Conservation (phyloP, 2,888 invertebrate species). For the Eledona agricola region DNA sequence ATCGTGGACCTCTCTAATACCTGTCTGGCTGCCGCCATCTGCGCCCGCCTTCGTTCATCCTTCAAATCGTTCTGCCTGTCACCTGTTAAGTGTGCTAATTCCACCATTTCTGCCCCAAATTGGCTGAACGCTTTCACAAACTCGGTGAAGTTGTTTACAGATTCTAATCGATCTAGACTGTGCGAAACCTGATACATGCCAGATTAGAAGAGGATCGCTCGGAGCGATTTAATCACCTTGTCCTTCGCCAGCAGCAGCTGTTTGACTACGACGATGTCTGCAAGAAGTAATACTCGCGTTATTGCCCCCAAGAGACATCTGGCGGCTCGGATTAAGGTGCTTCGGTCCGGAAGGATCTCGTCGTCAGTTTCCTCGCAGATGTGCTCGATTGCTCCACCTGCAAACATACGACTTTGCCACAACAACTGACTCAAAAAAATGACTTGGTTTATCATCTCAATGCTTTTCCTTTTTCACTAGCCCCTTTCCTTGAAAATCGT, state of each 20-base stretch:
- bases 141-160: conserved; percentile 92
- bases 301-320: conserved; percentile 93
- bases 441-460: too few relatives aligned
- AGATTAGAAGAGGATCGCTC: conserved; percentile 2
- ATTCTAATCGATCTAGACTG: conserved; percentile 84
- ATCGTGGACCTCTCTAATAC: conserved; percentile 96
- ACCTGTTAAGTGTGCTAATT: conserved; percentile 92
- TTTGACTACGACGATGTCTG: conserved; percentile 97
- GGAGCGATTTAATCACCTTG: conserved; percentile 72
- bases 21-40: conserved; percentile 95
- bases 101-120: conserved; percentile 99
- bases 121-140: conserved; percentile 99
- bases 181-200: conserved; percentile 73
- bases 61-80: conserved; percentile 84
- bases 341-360: conserved; percentile 67
- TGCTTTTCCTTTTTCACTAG: too few relatives aligned
- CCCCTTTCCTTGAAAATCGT: too few relatives aligned
- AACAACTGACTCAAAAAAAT: too few relatives aligned
- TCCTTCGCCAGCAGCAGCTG: conserved; percentile 95
- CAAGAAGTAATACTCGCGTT: conserved; percentile 92
- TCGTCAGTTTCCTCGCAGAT: conserved; percentile 82
- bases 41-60: conserved; percentile 93
- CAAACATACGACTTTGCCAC: too few relatives aligned
- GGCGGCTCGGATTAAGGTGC: conserved; percentile 88
- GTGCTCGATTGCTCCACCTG: conserved; percentile 91